A percentile compares a stretch with the other conserved stretches of the same genome.
phyloP scores from a whole-genome alignment of 2,797 vertebrate genomes.

The Odontamblyopus lacepedii region DNA sequence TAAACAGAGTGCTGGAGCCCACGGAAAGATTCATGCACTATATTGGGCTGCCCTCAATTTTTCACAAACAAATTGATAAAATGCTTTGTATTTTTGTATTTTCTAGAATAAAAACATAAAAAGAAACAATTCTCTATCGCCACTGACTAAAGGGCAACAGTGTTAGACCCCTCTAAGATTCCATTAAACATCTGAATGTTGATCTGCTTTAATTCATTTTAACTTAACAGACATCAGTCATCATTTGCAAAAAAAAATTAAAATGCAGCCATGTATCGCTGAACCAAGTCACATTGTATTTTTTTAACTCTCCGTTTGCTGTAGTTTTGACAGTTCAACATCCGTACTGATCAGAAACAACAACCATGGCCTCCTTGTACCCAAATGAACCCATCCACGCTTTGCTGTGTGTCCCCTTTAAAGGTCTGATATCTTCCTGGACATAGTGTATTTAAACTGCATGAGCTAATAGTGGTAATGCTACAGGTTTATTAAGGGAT shows the following conservation, averaged over 20 bases:
- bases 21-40: conserved; percentile 87
- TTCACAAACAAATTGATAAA: conserved; percentile 80
- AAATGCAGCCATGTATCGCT: conserved; percentile 75
- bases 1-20: conserved; percentile 79
- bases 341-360: conserved; percentile 75
- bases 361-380: conserved; percentile 31
- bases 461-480: conserved; percentile 55
- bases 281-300: conserved; percentile 82
- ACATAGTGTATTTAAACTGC: conserved; percentile 66
- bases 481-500: conserved; percentile 58
- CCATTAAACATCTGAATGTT: conserved; percentile 84
- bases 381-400: conserved; percentile 34
- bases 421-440: conserved; percentile 39
- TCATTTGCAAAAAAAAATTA: conserved; percentile 71
- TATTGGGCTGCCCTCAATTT: conserved; percentile 78
- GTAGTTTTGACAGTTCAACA: conserved; percentile 67
- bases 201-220: conserved; percentile 78
- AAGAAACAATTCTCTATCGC: conserved; percentile 82
- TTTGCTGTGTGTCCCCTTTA: conserved; percentile 40
- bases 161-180: conserved; percentile 82
- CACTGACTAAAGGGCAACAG: conserved; percentile 81
- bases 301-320: conserved; percentile 61
- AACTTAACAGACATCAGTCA: conserved; percentile 87
- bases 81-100: conserved; percentile 45
- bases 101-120: conserved; percentile 83